Percentiles rank a stretch among this genome's conserved stretches.
phyloP scores from a whole-genome alignment of 2,888 invertebrate genomes.

The Cantharis rustica region DNA sequence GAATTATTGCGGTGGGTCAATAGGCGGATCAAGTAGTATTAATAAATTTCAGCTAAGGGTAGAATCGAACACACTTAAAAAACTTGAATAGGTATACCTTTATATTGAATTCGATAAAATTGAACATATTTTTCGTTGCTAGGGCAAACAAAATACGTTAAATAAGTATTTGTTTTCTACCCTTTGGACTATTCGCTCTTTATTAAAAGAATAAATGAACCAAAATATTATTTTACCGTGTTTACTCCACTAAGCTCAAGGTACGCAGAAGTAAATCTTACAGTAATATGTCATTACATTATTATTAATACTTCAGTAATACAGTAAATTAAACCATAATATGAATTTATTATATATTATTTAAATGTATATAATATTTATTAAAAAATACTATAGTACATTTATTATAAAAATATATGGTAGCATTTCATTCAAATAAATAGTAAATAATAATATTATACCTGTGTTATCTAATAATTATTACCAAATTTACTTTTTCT shows the following conservation, averaged over 20 bases:
- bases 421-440: too few species aligned
- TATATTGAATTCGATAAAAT: neutral
- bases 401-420: too few species aligned
- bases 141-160: neutral
- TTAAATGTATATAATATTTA: too few species aligned
- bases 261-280: neutral
- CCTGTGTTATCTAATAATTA: too few species aligned
- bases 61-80: neutral
- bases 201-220: neutral
- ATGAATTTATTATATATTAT: too few species aligned
- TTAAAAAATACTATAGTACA: too few species aligned
- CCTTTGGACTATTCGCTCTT: neutral
- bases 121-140: neutral
- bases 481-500: too few species aligned
- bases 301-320: too few species aligned
- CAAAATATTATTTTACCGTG: neutral
- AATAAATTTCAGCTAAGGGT: constrained; percentile 1
- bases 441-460: too few species aligned
- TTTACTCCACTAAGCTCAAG: neutral
- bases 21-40: neutral
- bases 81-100: neutral
- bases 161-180: neutral
- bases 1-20: neutral
- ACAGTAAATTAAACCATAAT: too few species aligned
- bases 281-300: too few species aligned